Evolutionary conservation across 2,113 vertebrate genomes (phyloP).

Genomic region (chimpanzee (Pan troglodytes)): NHGRI_mPanTro3-v2.1_pri NC_072409.2:99292501-99293000

Average conservation of each 20-base stretch:
- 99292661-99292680: conserved; percentile 56
- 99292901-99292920: conserved; percentile 59
- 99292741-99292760: not conserved
- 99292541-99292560: conserved; percentile 47
- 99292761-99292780: not conserved
- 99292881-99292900: not conserved
- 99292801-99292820: not conserved
- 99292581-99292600: conserved; percentile 42
- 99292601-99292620: conserved; percentile 46
- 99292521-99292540: conserved; percentile 48
- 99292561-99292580: conserved; percentile 46
- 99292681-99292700: conserved; percentile 30
- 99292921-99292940: conserved; percentile 77
- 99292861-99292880: conserved; percentile 50
- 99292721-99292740: conserved; percentile 2
- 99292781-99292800: conserved; percentile 30
- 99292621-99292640: conserved; percentile 25
- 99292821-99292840: conserved; percentile 5
- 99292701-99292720: not conserved
- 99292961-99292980: conserved; percentile 86
- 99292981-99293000: conserved; percentile 86
- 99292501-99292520: conserved; percentile 21
- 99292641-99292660: conserved; percentile 27
- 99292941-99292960: conserved; percentile 86
- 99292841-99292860: not conserved